Conservation (phyloP, 2,113 vertebrate species). For the Halcyon malimbica region DNA sequence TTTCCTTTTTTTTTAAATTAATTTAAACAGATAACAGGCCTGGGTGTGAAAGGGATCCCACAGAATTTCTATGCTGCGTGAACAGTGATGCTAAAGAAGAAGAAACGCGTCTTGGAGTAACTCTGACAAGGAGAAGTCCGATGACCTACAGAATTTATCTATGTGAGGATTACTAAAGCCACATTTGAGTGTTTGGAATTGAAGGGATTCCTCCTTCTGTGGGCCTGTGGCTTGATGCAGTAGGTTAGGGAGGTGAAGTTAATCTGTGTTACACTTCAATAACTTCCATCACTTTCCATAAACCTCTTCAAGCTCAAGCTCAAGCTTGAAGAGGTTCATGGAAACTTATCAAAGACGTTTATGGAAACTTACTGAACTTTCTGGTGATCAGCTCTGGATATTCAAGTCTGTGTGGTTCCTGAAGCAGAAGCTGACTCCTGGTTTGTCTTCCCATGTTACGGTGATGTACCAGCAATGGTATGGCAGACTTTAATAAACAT, state of each 20-base stretch:
- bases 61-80: conserved; percentile 62
- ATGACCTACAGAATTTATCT: background rate
- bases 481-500: conserved; percentile 4
- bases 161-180: conserved; percentile 7
- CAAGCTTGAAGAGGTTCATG: background rate
- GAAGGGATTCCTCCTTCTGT: background rate
- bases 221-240: background rate
- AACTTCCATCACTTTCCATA: background rate
- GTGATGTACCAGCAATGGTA: background rate
- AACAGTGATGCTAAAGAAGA: background rate
- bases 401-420: background rate
- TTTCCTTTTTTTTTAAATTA: background rate
- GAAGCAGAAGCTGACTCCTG: background rate
- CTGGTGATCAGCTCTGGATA: background rate
- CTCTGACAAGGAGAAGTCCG: background rate
- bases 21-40: conserved; percentile 63
- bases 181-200: conserved; percentile 1
- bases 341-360: no score
- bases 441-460: background rate
- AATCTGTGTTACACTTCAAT: background rate
- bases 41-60: conserved; percentile 73
- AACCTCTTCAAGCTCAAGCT: background rate
- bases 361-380: background rate
- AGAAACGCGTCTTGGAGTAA: background rate
- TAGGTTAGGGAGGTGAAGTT: conserved; percentile 11